Evolutionary conservation across 2,888 invertebrate genomes (phyloP), one percentile per base, ranked within the genome.

Genomic region (Cosmopolites sordidus): DNA sequence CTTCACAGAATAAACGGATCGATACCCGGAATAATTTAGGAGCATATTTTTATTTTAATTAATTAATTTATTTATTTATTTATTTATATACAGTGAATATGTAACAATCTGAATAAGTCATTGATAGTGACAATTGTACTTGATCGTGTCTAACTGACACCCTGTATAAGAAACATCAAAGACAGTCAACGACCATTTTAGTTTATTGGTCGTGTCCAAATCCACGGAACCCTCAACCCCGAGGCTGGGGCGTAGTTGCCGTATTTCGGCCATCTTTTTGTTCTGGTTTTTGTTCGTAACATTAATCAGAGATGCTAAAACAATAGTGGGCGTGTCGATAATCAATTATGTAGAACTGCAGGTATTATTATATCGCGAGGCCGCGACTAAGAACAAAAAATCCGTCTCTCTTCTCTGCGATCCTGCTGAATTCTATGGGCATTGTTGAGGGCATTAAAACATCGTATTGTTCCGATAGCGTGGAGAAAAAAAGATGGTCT

Each of bases 241-340:
- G 22, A 22, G 22, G 33, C 33, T 11, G 33, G 33, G n/a, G n/a
- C 33, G 33, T 12, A 33, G 5, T 12, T 12, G 11, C 33, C 33
- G n/a, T 12, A 53, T 48, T 48, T 44, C 17, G 43, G 38, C 17
- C 51, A 16, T 48, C 56, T 51, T 56, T 52, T 56, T 56, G 56
- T 56, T 56, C 51, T 52, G 56, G 53, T 56, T 56, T 65, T 33
- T 33, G 49, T 45, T 66, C 66, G 70, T 69, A 72, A 69, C 71
- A 71, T 72, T 73, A 72, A 71, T 70, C 71, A 71, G 69, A 68
- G 71, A 69, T 68, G 70, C 66, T 69, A 70, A 72, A 70, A 74
- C 73, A 73, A 73, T 73, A 73, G 73, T 71, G 64, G 74, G 74
- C 71, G 74, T 69, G 63, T 49, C 61, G 53, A 69, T 70, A 70